Conservation (phyloP, 2,888 invertebrate genomes). For the Caenorhabditis sp. region DNA sequence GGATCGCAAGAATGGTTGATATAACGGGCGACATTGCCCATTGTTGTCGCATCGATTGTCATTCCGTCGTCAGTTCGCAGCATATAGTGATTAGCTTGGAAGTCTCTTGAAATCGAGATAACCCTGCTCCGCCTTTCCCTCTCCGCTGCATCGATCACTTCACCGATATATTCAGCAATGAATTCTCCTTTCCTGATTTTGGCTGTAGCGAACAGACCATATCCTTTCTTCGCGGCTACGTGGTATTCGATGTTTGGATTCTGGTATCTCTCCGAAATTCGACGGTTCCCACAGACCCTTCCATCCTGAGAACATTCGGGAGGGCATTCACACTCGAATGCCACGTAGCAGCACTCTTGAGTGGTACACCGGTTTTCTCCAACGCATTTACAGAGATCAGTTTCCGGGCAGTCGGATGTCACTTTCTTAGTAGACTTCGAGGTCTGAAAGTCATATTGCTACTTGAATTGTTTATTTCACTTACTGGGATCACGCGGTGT, state of each 20-base stretch:
- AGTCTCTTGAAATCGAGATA: not conserved
- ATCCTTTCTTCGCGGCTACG: conserved; percentile 12
- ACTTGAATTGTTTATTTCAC: not conserved
- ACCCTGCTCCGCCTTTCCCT: not conserved
- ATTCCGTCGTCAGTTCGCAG: conserved; percentile 1
- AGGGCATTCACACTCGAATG: conserved; percentile 18
- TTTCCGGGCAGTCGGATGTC: conserved; percentile 4
- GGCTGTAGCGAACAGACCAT: conserved; percentile 20
- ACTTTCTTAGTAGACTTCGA: not conserved
- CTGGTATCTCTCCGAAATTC: not conserved
- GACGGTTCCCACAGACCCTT: conserved; percentile 9
- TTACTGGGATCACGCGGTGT: conserved; percentile 5
- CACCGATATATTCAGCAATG: conserved; percentile 33
- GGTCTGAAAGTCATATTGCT: not conserved
- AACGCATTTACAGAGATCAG: not conserved
- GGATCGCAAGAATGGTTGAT: conserved; percentile 43
- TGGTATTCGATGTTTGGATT: conserved; percentile 1
- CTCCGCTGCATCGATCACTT: conserved; percentile 15
- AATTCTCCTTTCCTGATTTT: conserved; percentile 14
- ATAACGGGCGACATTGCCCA: conserved; percentile 31
- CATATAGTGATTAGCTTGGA: conserved; percentile 31
- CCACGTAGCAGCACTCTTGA: conserved; percentile 11
- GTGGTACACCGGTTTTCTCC: too few species aligned
- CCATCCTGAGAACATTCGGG: conserved; percentile 3
- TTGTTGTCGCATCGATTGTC: conserved; percentile 17